These are phyloP conservation scores for Pedionomus torquatus DNA, from an alignment of 2,113 vertebrate genomes.

Conservation along the genomic window DNA sequence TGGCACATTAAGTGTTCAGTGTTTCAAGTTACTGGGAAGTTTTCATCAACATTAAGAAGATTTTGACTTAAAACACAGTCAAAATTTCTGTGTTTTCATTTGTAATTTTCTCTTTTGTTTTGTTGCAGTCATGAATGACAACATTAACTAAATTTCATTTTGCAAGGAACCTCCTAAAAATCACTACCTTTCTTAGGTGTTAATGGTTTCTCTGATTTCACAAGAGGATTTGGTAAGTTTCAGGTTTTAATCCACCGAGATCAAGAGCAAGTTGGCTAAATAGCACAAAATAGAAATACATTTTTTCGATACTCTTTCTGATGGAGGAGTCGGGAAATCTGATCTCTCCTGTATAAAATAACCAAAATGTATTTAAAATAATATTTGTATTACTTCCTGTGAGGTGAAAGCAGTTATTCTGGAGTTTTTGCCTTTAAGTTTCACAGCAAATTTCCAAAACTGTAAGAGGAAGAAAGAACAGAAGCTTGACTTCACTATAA, in stretches of 20 bases:
- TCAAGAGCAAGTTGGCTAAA: not conserved
- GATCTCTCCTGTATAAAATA: not conserved
- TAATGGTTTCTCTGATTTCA: not conserved
- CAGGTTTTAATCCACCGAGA: not conserved
- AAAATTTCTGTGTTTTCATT: conserved; percentile 7
- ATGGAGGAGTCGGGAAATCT: not conserved
- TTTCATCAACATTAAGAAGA: conserved; percentile 28
- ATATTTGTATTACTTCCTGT: not conserved
- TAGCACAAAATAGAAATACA: not conserved
- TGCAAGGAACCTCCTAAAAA: not conserved
- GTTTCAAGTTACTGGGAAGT: not conserved
- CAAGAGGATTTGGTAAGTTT: not conserved
- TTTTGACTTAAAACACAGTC: not conserved
- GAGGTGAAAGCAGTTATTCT: not conserved
- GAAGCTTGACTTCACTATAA: not conserved
- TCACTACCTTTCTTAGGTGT: not conserved
- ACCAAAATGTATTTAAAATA: not conserved
- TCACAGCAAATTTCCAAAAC: not conserved
- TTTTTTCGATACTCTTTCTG: not conserved
- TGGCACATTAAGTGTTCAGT: not conserved
- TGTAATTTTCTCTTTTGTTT: conserved; percentile 34
- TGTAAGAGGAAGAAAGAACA: not conserved
- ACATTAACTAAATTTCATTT: conserved; percentile 16
- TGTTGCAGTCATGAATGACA: not conserved
- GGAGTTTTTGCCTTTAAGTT: not conserved